phyloP scores from a whole-genome alignment of 2,888 invertebrate species.

The Andrena hattorfiana region DNA sequence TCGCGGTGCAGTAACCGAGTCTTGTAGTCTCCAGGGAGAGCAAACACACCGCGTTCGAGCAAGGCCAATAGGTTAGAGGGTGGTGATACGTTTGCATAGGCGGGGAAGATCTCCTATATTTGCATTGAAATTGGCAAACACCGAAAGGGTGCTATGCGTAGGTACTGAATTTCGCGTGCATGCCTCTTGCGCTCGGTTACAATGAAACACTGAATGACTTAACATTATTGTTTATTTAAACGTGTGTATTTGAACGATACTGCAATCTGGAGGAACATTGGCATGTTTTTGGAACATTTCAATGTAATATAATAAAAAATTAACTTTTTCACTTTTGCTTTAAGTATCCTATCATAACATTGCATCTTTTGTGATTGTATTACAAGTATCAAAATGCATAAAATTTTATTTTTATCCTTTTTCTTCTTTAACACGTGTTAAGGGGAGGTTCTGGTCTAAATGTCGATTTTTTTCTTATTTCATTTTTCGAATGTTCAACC shows the following conservation, averaged over 20 bases:
- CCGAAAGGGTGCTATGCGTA: slow-evolving; percentile 36
- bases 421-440: too few relatives aligned
- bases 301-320: too few relatives aligned
- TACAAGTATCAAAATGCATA: too few relatives aligned
- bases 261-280: too few relatives aligned
- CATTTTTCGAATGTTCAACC: too few relatives aligned
- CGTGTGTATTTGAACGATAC: not conserved
- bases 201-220: slow-evolving; percentile 49
- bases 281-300: too few relatives aligned
- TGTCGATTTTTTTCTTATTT: too few relatives aligned
- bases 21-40: slow-evolving; percentile 52
- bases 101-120: slow-evolving; percentile 74
- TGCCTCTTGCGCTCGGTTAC: slow-evolving; percentile 32
- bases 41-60: slow-evolving; percentile 61
- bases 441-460: too few relatives aligned
- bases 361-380: too few relatives aligned
- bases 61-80: slow-evolving; percentile 65
- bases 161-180: slow-evolving; percentile 35
- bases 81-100: slow-evolving; percentile 73
- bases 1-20: slow-evolving; percentile 32
- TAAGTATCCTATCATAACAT: too few relatives aligned
- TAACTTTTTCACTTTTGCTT: too few relatives aligned
- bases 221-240: slow-evolving; percentile 19
- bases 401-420: too few relatives aligned
- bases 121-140: slow-evolving; percentile 81